Conservation (phyloP, 2,113 vertebrate species). For the Argyrosomus japonicus region DNA sequence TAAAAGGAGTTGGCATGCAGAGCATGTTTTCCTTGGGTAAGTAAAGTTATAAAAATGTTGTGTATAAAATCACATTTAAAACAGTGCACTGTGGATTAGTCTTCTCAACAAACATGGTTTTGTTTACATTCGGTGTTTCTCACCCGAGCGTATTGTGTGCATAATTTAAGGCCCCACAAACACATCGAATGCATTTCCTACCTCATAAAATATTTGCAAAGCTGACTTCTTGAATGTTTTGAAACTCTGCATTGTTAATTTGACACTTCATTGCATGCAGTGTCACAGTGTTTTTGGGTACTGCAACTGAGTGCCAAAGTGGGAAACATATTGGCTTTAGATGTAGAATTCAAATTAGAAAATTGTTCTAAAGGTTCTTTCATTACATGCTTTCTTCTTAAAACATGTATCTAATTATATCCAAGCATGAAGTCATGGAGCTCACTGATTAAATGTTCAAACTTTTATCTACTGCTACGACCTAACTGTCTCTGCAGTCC, state of each 20-base stretch:
- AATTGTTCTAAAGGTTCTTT: background rate
- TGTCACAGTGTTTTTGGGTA: too few species aligned
- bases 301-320: background rate
- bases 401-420: background rate
- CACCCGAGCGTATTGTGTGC: background rate
- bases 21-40: background rate
- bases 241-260: background rate
- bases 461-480: background rate
- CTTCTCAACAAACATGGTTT: background rate
- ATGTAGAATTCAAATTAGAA: background rate
- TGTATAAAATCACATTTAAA: background rate
- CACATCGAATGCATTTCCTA: background rate
- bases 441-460: background rate
- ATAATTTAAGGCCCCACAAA: background rate
- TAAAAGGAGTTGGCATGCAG: background rate
- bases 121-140: background rate
- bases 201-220: slow-evolving; percentile 14
- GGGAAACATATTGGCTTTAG: background rate
- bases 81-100: background rate
- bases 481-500: background rate
- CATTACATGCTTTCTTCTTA: background rate
- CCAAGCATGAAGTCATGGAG: background rate
- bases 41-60: background rate
- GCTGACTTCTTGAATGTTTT: background rate
- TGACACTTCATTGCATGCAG: background rate